These are phyloP conservation scores for Neotoma lepida DNA, from an alignment of 2,113 vertebrate genomes.

Conservation along the genomic window DNA sequence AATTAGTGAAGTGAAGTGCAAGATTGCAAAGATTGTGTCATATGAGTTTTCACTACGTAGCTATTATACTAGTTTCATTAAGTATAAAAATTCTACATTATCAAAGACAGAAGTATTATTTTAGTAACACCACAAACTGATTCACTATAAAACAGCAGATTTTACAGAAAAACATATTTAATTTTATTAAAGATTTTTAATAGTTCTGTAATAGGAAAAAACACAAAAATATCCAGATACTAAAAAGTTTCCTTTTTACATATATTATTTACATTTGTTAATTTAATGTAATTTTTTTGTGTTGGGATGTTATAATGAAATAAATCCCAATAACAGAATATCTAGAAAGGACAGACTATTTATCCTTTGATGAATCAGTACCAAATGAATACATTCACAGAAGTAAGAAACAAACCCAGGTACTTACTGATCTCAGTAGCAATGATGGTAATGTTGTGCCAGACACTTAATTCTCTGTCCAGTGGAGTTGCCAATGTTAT, in stretches of 20 bases:
- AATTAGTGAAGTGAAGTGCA: neutral
- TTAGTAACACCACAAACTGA: neutral
- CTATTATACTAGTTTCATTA: neutral
- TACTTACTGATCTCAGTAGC: slow-evolving; percentile 98
- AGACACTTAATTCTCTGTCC: slow-evolving; percentile 95
- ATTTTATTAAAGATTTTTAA: neutral
- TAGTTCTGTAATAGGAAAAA: neutral
- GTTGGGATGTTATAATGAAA: neutral
- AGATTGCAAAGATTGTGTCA: neutral
- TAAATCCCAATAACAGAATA: neutral
- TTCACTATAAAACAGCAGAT: neutral
- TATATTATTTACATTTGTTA: neutral
- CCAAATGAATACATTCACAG: neutral
- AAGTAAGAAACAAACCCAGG: neutral
- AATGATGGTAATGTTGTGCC: slow-evolving; percentile 99
- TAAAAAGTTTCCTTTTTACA: neutral
- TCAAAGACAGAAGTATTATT: slow-evolving; percentile 39
- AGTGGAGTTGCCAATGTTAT: slow-evolving; percentile 96
- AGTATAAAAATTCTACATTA: neutral
- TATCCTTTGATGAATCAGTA: neutral
- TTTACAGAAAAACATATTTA: neutral
- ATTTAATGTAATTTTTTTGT: neutral
- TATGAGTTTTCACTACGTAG: neutral
- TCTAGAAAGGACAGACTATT: neutral
- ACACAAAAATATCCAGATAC: neutral